Evolutionary conservation across 2,797 vertebrate genomes (phyloP).

Genomic region (Chloroceryle amazona): DNA sequence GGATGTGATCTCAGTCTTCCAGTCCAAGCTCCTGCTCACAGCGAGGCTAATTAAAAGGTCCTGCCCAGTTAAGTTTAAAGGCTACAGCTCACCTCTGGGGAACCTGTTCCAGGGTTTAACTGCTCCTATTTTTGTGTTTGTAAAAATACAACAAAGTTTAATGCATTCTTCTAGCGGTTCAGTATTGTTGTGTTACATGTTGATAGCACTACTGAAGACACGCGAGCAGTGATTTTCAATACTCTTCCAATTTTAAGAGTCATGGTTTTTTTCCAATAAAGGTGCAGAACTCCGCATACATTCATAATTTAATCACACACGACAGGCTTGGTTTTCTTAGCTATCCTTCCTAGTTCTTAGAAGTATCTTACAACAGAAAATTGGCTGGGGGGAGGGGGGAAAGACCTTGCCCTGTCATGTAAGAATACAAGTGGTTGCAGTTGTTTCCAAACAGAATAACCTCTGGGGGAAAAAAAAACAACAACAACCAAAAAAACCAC

Average conservation of each 20-base stretch:
- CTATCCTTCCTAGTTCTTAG: background rate
- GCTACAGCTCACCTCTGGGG: background rate
- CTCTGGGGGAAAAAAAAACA: too few relatives aligned
- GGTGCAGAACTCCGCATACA: background rate
- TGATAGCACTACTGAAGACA: background rate
- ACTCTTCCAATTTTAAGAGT: background rate
- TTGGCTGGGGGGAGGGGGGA: too few relatives aligned
- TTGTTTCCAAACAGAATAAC: background rate
- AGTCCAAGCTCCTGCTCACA: background rate
- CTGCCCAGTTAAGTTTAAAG: background rate
- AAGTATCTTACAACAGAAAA: background rate
- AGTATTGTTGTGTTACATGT: background rate
- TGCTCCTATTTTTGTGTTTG: background rate
- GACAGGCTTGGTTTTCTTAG: background rate
- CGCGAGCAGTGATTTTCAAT: background rate
- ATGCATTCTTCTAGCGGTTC: background rate
- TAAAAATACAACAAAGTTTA: background rate
- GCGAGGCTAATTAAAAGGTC: background rate
- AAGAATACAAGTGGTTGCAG: background rate
- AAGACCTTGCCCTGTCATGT: background rate
- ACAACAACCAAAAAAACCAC: too few relatives aligned
- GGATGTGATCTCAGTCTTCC: background rate
- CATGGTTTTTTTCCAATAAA: fast-evolving
- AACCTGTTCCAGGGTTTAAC: background rate
- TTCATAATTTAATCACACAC: fast-evolving